Evolutionary conservation across 2,888 invertebrate genomes (phyloP), one percentile per base, ranked within the genome.

Genomic region (Tubulanus polymorphus): DNA sequence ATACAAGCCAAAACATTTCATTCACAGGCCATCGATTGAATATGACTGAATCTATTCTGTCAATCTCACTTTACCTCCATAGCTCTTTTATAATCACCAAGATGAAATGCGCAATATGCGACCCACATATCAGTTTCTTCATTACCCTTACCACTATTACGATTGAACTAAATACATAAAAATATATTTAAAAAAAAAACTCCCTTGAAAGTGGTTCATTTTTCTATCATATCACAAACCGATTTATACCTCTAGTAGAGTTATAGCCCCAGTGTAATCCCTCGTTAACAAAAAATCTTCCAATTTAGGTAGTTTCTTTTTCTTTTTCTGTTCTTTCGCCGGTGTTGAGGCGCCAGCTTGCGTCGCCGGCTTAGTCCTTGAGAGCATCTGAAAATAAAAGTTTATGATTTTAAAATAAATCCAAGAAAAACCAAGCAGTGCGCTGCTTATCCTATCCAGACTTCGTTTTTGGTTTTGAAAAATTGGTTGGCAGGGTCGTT

Each of bases 211-310:
- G n/a, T n/a, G n/a, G n/a, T n/a, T n/a, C n/a, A n/a, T n/a, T n/a
- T n/a, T n/a, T n/a, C n/a, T n/a, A n/a, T n/a, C n/a, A n/a, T n/a
- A n/a, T n/a, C n/a, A n/a, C n/a, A n/a, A n/a, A n/a, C n/a, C n/a
- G n/a, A n/a, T n/a, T n/a, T n/a, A n/a, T 64, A 93, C 94, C 84
- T 96, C 95, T 3, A 97, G 81, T 67, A 94, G 83, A 0, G 96
- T 93, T 23, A 94, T 84, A 0, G 94, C 95, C 8, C 97, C 99
- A 0, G 90, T 88, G 75, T 96, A 99, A 79, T 99, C 99, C 47
- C 96, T 84, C 68, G 87, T 88, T 25, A 87, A 80, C 20, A 99
- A 81, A 74, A 92, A 96, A 69, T 95, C 93, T 71, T 94, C 93
- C 15, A 97, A 82, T 61, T 89, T 89, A 0, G 91, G 82, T 29